A percentile compares a stretch with the other conserved stretches of the same genome.
Conservation (phyloP, 2,113 vertebrate genomes). For the Entelurus aequoreus region DNA sequence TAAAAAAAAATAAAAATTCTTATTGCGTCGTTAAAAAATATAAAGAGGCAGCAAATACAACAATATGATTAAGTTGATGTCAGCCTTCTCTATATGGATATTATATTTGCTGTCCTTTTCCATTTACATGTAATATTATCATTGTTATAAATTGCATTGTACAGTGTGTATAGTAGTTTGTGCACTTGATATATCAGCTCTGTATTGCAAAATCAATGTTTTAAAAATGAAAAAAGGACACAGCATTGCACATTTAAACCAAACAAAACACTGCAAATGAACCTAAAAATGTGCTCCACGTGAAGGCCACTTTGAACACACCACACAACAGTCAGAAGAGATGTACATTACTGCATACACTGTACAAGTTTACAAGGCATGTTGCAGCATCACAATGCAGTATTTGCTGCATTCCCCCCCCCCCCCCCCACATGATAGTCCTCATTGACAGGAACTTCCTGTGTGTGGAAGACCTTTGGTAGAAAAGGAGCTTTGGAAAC, state of each 20-base stretch:
- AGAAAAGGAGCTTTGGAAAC: constrained; percentile 6
- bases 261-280: constrained; percentile 30
- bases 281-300: constrained; percentile 14
- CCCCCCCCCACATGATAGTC: background rate
- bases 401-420: too few species aligned
- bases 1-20: background rate
- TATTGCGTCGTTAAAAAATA: background rate
- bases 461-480: constrained; percentile 37
- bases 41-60: background rate
- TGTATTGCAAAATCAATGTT: background rate
- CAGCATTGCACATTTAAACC: constrained; percentile 31
- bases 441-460: constrained; percentile 25
- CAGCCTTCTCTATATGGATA: too few species aligned
- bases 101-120: too few species aligned
- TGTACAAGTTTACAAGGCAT: constrained; percentile 49
- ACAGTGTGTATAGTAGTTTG: too few species aligned
- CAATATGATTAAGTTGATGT: background rate
- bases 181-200: background rate
- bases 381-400: constrained; percentile 10
- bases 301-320: constrained; percentile 20
- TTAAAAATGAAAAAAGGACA: background rate
- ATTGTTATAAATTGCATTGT: too few species aligned
- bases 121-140: too few species aligned
- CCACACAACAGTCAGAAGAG: constrained; percentile 17
- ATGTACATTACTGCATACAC: constrained; percentile 4